Percentiles rank a stretch among this genome's conserved stretches.
Evolutionary conservation across 2,113 vertebrate species (phyloP).

Genomic region (Furnarius figulus): DNA sequence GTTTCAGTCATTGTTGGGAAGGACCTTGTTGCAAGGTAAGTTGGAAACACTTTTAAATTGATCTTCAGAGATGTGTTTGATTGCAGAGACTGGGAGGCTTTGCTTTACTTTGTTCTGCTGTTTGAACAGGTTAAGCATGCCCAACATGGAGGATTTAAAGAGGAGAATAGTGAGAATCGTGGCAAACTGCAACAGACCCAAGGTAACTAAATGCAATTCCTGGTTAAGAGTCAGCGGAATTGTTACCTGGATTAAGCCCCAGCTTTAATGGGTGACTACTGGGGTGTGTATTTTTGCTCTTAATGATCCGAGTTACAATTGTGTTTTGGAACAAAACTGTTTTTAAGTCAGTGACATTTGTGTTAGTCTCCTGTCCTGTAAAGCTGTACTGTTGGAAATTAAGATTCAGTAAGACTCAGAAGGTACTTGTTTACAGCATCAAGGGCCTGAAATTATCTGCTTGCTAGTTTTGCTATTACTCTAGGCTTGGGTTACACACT

Average conservation of each 20-base stretch:
- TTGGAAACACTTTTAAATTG: neutral
- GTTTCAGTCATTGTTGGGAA: constrained; percentile 91
- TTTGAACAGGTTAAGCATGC: constrained; percentile 87
- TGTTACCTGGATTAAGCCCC: neutral
- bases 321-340: neutral
- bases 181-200: constrained; percentile 91
- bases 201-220: constrained; percentile 73
- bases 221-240: neutral
- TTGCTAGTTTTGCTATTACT: neutral
- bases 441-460: neutral
- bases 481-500: neutral
- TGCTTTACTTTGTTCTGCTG: neutral
- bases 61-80: neutral
- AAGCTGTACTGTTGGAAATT: neutral
- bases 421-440: fast-evolving
- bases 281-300: neutral
- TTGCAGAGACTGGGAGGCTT: neutral
- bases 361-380: neutral
- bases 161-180: constrained; percentile 88
- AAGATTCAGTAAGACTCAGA: neutral
- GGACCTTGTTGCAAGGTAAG: constrained; percentile 93
- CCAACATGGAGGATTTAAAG: constrained; percentile 95
- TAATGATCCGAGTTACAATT: neutral
- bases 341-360: neutral
- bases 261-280: neutral